Conservation (phyloP, 2,888 invertebrate genomes). For the Anodontia alba region DNA sequence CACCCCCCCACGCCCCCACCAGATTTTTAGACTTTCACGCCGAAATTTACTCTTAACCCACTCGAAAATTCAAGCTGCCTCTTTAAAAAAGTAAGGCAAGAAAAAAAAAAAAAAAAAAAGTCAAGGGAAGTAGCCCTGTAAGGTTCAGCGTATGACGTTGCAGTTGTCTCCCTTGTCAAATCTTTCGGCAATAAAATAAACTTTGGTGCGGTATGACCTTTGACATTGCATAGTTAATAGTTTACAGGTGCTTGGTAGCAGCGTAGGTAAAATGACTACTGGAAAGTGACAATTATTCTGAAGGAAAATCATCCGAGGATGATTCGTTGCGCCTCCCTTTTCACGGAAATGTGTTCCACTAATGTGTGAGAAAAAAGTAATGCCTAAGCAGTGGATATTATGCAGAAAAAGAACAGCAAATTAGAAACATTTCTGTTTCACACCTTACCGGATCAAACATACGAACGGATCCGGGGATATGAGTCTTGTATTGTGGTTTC, state of each 20-base stretch:
- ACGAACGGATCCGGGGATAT: conserved; percentile 81
- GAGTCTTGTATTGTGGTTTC: conserved; percentile 83
- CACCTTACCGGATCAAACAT: conserved; percentile 79
- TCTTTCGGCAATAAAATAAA: not conserved
- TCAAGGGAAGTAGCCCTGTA: too few relatives aligned
- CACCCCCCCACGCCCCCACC: too few relatives aligned
- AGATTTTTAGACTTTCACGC: too few relatives aligned
- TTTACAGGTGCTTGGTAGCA: conserved; percentile 68
- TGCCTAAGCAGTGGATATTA: conserved; percentile 59
- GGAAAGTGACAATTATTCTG: conserved; percentile 28
- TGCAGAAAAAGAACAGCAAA: conserved; percentile 82
- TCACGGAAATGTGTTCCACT: not conserved
- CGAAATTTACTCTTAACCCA: too few relatives aligned
- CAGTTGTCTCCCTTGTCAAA: not conserved
- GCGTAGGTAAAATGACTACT: conserved; percentile 37
- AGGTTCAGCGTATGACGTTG: not conserved
- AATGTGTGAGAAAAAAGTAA: conserved; percentile 2
- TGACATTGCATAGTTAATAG: conserved; percentile 63
- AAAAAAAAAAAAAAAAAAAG: too few relatives aligned
- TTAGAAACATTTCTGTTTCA: conserved; percentile 83
- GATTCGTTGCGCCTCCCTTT: not conserved
- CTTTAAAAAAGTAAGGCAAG: too few relatives aligned
- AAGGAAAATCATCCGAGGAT: not conserved
- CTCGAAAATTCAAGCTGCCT: too few relatives aligned
- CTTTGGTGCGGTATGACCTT: conserved; percentile 42